Evolutionary conservation across 1,140 invertebrate genomes (phyloP), one percentile per base, ranked within the genome.

Genomic region (Rhagoletis pomonella): DNA sequence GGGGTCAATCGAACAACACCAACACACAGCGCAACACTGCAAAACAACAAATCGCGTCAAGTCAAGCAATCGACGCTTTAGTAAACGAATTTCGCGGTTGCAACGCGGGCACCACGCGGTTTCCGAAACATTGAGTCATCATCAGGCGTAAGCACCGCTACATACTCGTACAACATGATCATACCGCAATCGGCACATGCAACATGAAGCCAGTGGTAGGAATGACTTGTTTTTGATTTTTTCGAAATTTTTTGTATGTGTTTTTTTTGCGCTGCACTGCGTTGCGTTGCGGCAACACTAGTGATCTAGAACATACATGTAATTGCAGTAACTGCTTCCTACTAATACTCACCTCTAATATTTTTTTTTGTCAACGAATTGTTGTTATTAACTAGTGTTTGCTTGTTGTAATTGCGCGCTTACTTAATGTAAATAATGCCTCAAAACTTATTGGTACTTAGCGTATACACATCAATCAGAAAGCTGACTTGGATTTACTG

Each of bases 51-150:
- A 50, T 47, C 47, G 47, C 44, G 50, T 19, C 47, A 14, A 55
- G n/a, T 47, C 47, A 17, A 50, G 4, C n/a, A 50, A 50, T 77
- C 42, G 47, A 50, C 17, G 14, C 17, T 5, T 19, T 47, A 4
- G 69, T 6, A 50, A 50, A 14, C 47, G 14, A 10, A 50, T 77
- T 77, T 77, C 69, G 69, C 47, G 69, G 69, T 77, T 77, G 44
- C 69, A 77, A 77, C 42, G 69, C 69, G 69, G 17, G 44, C 69
- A 55, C 29, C 29, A 73, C 7, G 69, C 44, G 69, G 47, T 12
- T 77, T 77, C 69, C 14, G 69, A 77, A 77, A 55, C 69, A 77
- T 77, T 77, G 69, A 77, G 44, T 77, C 69, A 77, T 77, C 69
- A 39, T 14, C 67, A 47, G 17, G 9, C 6, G 12, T 6, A 77